phyloP scores from a whole-genome alignment of 2,888 invertebrate species.

The Luffia ferchaultella region DNA sequence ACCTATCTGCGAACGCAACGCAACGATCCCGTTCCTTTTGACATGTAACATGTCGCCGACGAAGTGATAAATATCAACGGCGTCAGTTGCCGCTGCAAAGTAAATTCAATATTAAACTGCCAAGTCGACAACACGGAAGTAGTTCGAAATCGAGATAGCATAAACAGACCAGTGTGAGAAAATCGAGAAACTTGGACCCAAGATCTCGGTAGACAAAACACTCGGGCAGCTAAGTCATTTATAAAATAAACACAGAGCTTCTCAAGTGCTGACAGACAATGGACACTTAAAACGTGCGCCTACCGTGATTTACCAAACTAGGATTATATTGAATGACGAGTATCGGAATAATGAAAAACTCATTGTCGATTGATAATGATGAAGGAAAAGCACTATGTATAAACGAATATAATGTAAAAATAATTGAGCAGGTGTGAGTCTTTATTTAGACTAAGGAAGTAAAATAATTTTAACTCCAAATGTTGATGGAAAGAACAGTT shows the following conservation, averaged over 20 bases:
- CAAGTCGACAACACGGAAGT: conserved; percentile 38
- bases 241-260: conserved; percentile 19
- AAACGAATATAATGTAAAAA: too few species aligned
- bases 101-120: conserved; percentile 26
- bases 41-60: conserved; percentile 44
- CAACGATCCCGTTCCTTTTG: conserved; percentile 48
- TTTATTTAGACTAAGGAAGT: too few species aligned
- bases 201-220: conserved; percentile 43
- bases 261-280: conserved; percentile 25
- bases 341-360: too few species aligned
- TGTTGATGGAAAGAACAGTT: too few species aligned
- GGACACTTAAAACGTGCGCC: conserved; percentile 31
- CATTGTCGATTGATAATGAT: too few species aligned
- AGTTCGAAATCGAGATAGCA: conserved; percentile 19
- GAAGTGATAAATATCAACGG: conserved; percentile 49
- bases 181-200: conserved; percentile 23
- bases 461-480: too few species aligned
- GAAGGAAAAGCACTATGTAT: too few species aligned
- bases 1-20: conserved; percentile 45
- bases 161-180: conserved; percentile 34
- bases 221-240: conserved; percentile 27
- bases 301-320: conserved; percentile 40
- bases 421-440: too few species aligned
- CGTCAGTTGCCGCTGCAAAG: conserved; percentile 32
- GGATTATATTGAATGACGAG: conserved; percentile 18